Percentiles rank a stretch among this genome's conserved stretches.
Evolutionary conservation across 2,113 vertebrate genomes (phyloP).

Genomic region (Aphyosemion australe): DNA sequence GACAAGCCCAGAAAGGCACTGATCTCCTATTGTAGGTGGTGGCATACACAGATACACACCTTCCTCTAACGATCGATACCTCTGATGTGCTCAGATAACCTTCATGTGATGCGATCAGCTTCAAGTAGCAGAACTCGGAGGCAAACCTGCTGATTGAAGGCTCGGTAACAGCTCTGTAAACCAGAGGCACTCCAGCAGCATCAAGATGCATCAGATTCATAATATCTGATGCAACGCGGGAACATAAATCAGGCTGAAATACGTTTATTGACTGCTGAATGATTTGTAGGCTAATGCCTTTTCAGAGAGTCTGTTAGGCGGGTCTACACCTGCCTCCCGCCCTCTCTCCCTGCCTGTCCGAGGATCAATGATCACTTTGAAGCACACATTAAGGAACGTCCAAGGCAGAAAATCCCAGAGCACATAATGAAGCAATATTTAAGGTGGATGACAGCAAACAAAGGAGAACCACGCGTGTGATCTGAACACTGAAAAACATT

Average conservation of each 20-base stretch:
- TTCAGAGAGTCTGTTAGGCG: slow-evolving; percentile 19
- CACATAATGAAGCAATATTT: slow-evolving; percentile 56
- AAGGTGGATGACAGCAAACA: slow-evolving; percentile 41
- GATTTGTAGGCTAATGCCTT: slow-evolving; percentile 50
- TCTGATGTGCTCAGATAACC: slow-evolving; percentile 57
- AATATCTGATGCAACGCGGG: slow-evolving; percentile 1
- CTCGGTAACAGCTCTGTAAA: slow-evolving; percentile 1
- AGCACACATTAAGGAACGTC: slow-evolving; percentile 40
- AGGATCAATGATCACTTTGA: slow-evolving; percentile 57
- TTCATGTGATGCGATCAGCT: not conserved
- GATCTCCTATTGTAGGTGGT: slow-evolving; percentile 67
- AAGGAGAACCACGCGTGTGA: slow-evolving; percentile 12
- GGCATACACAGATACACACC: slow-evolving; percentile 33
- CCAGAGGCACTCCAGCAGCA: not conserved
- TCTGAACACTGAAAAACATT: slow-evolving; percentile 23
- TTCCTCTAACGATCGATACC: slow-evolving; percentile 43
- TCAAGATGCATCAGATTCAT: not conserved
- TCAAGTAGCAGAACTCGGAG: slow-evolving; percentile 23
- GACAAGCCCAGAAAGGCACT: slow-evolving; percentile 60
- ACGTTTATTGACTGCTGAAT: slow-evolving; percentile 46
- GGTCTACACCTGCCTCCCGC: slow-evolving; percentile 39
- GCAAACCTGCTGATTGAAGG: slow-evolving; percentile 10
- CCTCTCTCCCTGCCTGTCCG: slow-evolving; percentile 21
- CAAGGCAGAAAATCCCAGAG: slow-evolving; percentile 29
- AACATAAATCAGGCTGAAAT: slow-evolving; percentile 7